A percentile compares a stretch with the other conserved stretches of the same genome.
Conservation (phyloP, 2,888 invertebrate species). For the Phengaris alcon region DNA sequence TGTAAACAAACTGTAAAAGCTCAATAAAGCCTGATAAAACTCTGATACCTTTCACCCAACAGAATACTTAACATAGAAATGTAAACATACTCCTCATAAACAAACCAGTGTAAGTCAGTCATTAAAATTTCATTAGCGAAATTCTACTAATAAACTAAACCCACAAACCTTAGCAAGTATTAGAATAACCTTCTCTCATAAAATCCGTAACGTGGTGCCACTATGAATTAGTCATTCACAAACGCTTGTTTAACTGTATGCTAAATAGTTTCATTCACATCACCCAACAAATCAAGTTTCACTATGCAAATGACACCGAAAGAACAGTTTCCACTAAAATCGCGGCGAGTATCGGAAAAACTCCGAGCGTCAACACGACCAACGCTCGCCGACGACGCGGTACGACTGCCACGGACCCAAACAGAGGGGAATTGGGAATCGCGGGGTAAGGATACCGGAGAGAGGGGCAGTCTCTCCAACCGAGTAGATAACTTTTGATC, state of each 20-base stretch:
- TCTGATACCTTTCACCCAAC: slow-evolving; percentile 18
- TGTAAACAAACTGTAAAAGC: slow-evolving; percentile 29
- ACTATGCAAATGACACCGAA: slow-evolving; percentile 69
- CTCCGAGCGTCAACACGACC: slow-evolving; percentile 48
- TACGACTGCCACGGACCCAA: slow-evolving; percentile 56
- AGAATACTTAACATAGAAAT: not conserved
- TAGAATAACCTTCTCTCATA: slow-evolving; percentile 39
- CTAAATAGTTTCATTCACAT: slow-evolving; percentile 52
- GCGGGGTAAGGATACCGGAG: slow-evolving; percentile 56
- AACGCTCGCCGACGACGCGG: slow-evolving; percentile 55
- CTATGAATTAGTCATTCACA: slow-evolving; percentile 40
- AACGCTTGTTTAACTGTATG: slow-evolving; percentile 38
- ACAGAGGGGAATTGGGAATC: slow-evolving; percentile 49
- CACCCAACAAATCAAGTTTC: slow-evolving; percentile 65
- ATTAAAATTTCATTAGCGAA: slow-evolving; percentile 21
- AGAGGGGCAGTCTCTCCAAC: slow-evolving; percentile 57
- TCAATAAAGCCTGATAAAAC: slow-evolving; percentile 13
- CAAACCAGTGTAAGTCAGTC: slow-evolving; percentile 14
- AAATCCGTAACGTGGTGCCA: slow-evolving; percentile 39
- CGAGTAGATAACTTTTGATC: slow-evolving; percentile 77
- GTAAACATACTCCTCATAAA: not conserved
- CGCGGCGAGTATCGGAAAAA: slow-evolving; percentile 45
- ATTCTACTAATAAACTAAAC: slow-evolving; percentile 16
- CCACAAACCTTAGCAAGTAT: slow-evolving; percentile 24
- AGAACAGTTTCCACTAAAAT: slow-evolving; percentile 63